These are phyloP conservation scores for Choristoneura rosaceana DNA, from an alignment of 2,888 invertebrate species.

Conservation along the genomic window DNA sequence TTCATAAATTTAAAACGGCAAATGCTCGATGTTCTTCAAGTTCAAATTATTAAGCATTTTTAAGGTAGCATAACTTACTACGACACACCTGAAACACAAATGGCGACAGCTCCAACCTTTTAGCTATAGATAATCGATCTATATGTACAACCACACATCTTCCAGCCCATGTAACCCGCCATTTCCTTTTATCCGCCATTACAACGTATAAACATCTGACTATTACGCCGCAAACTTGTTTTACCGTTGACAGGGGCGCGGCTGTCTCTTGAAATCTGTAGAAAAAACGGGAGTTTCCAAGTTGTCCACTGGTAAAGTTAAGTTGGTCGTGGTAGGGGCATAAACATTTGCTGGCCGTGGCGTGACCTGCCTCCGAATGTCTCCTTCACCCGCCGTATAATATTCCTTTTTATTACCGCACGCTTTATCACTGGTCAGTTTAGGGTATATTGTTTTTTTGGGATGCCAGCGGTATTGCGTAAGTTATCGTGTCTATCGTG, in stretches of 20 bases:
- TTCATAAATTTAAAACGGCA: no score
- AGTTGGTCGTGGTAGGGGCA: slow-evolving; percentile 18
- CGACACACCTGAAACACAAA: neutral
- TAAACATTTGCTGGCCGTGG: slow-evolving; percentile 30
- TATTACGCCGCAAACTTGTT: slow-evolving; percentile 24
- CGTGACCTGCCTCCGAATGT: slow-evolving; percentile 39
- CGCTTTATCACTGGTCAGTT: slow-evolving; percentile 39
- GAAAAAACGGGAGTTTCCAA: neutral
- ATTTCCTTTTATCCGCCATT: slow-evolving; percentile 29
- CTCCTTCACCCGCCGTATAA: slow-evolving; percentile 17
- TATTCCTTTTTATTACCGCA: slow-evolving; percentile 38
- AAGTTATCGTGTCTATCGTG: neutral
- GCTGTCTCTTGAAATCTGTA: neutral
- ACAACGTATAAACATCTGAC: slow-evolving; percentile 30
- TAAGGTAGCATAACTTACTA: no score
- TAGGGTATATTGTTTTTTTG: slow-evolving; percentile 40
- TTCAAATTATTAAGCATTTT: no score
- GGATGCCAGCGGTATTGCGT: slow-evolving; percentile 6
- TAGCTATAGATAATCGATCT: neutral
- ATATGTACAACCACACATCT: slow-evolving; percentile 4
- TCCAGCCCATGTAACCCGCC: slow-evolving; percentile 3
- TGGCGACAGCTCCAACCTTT: neutral
- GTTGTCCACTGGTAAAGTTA: neutral
- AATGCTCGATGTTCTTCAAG: no score
- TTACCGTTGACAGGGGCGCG: slow-evolving; percentile 5